Evolutionary conservation across 2,797 vertebrate species (phyloP).

Genomic region (Loris lydekkerianus): DNA sequence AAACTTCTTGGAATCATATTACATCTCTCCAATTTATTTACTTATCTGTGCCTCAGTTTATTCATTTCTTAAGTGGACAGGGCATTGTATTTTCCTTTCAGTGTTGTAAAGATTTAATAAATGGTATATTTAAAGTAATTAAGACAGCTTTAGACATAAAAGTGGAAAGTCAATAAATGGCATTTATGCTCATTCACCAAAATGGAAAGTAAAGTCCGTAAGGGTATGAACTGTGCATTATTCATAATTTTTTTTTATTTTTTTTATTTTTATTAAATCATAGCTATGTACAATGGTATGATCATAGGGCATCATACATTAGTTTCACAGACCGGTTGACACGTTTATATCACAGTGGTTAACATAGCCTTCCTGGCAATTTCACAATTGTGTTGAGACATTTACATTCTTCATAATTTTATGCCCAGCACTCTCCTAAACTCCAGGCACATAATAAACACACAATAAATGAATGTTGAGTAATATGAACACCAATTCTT

Average conservation of each 20-base stretch:
- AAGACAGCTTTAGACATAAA: background rate
- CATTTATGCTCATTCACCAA: background rate
- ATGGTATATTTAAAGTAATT: background rate
- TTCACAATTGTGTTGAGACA: no score
- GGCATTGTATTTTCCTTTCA: background rate
- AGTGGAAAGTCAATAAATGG: background rate
- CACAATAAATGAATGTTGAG: background rate
- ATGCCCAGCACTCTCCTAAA: background rate
- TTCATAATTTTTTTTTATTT: background rate
- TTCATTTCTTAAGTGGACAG: background rate
- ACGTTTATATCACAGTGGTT: no score
- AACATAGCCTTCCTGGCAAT: no score
- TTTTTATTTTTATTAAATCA: no score
- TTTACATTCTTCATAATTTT: background rate
- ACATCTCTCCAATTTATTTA: background rate
- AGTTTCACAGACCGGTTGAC: no score
- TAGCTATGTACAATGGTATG: no score
- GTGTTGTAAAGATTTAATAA: constrained; percentile 37
- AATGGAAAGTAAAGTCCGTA: background rate
- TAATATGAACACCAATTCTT: background rate
- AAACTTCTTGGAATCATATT: constrained; percentile 2
- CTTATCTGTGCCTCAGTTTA: background rate
- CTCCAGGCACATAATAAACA: background rate
- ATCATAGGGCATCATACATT: no score
- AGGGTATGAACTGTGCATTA: background rate